These are phyloP conservation scores for Tanytarsus gracilentus DNA, from an alignment of 2,888 invertebrate genomes.

Conservation along the genomic window DNA sequence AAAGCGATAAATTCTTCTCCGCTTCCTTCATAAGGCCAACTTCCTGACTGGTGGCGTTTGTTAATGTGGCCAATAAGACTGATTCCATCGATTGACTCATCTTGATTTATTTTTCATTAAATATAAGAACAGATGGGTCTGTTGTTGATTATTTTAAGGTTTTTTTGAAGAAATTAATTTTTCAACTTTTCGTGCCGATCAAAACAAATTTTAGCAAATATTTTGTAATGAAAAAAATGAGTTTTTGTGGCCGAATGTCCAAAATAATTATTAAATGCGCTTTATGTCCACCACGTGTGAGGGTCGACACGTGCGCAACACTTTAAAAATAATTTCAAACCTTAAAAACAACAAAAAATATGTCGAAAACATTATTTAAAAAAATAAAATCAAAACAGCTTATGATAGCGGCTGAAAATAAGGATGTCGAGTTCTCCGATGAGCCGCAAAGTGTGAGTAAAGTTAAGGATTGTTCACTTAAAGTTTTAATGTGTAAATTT, in stretches of 20 bases:
- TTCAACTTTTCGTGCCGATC: too few relatives aligned
- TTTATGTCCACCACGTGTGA: too few relatives aligned
- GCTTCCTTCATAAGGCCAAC: conserved; percentile 76
- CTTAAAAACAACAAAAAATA: background rate
- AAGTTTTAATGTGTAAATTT: background rate
- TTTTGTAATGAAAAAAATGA: too few relatives aligned
- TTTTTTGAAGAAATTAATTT: too few relatives aligned
- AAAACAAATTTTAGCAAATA: too few relatives aligned
- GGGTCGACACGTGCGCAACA: too few relatives aligned
- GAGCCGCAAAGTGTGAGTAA: conserved; percentile 9
- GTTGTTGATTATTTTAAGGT: too few relatives aligned
- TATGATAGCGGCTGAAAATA: background rate
- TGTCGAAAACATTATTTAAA: background rate
- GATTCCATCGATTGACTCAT: conserved; percentile 4
- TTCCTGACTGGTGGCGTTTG: conserved; percentile 78
- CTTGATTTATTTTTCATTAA: background rate
- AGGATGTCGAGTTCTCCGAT: background rate
- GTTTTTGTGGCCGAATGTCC: too few relatives aligned
- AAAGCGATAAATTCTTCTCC: conserved; percentile 73
- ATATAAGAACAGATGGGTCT: background rate
- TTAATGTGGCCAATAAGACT: conserved; percentile 46
- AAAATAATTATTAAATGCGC: too few relatives aligned
- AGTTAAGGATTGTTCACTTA: background rate
- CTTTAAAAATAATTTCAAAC: background rate
- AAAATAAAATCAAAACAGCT: conserved; percentile 3